Percentiles rank a stretch among this genome's conserved stretches.
phyloP scores from a whole-genome alignment of 2,888 invertebrate species.

The Acleris cristana region DNA sequence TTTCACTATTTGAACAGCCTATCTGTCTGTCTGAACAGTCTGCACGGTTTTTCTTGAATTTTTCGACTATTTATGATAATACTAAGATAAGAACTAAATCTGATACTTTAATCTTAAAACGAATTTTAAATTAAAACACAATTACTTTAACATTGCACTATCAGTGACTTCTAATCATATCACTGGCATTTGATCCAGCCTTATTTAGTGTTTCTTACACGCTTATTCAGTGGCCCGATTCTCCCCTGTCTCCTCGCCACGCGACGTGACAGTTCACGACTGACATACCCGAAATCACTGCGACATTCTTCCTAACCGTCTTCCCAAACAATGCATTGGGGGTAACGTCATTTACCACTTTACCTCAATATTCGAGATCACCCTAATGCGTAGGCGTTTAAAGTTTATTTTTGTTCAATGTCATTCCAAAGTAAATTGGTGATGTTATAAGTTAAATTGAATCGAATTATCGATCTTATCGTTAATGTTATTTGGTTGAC shows the following conservation, averaged over 20 bases:
- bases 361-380: constrained; percentile 35
- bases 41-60: too few species aligned
- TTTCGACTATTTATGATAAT: too few species aligned
- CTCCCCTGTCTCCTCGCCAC: constrained; percentile 51
- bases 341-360: constrained; percentile 50
- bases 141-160: too few species aligned
- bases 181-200: too few species aligned
- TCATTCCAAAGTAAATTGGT: constrained; percentile 1
- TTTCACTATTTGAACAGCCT: too few species aligned
- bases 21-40: too few species aligned
- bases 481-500: constrained; percentile 40
- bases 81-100: too few species aligned
- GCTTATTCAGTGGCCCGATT: constrained; percentile 51
- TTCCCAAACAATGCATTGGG: constrained; percentile 67
- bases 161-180: too few species aligned
- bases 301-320: constrained; percentile 76
- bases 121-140: too few species aligned
- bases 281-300: constrained; percentile 79
- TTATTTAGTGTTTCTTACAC: constrained; percentile 8
- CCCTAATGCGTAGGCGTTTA: not conserved
- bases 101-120: too few species aligned
- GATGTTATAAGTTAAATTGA: constrained; percentile 17
- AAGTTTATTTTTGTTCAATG: not conserved
- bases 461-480: constrained; percentile 42
- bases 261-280: constrained; percentile 71